A percentile compares a stretch with the other conserved stretches of the same genome.
Conservation (phyloP, 2,113 vertebrate genomes). For the Sinocyclocheilus maitianheensis region DNA sequence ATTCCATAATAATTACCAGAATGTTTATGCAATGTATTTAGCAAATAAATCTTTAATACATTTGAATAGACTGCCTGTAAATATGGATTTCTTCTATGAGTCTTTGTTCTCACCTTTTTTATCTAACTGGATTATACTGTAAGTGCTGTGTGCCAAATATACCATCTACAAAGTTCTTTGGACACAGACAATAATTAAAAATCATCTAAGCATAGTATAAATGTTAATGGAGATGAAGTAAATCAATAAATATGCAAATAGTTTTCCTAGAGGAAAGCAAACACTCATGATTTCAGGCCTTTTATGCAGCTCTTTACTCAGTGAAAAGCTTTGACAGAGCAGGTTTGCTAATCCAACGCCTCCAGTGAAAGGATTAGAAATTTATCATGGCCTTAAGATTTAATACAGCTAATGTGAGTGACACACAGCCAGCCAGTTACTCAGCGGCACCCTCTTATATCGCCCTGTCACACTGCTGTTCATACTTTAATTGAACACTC, state of each 20-base stretch:
- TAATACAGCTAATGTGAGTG: constrained; percentile 62
- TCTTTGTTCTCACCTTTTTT: neutral
- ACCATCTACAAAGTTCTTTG: neutral
- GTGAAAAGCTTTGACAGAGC: neutral
- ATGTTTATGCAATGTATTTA: neutral
- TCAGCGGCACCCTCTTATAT: constrained; percentile 28
- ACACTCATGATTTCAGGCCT: neutral
- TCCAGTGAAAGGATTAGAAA: constrained; percentile 60
- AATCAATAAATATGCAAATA: constrained; percentile 16
- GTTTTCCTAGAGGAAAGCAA: neutral
- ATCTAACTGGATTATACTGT: neutral
- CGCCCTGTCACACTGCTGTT: constrained; percentile 31
- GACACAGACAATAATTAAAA: neutral
- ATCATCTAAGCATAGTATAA: neutral
- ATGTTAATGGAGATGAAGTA: constrained; percentile 3
- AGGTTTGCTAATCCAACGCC: constrained; percentile 52
- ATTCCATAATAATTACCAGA: neutral
- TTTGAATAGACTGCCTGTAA: neutral
- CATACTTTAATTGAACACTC: constrained; percentile 35
- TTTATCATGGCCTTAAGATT: constrained; percentile 60
- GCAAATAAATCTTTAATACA: neutral
- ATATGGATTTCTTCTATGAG: neutral
- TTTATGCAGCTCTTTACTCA: constrained; percentile 21
- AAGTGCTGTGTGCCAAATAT: constrained; percentile 11
- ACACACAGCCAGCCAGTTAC: constrained; percentile 43